Conservation (phyloP, 2,797 vertebrate species). For the Orestias chungarensis region DNA sequence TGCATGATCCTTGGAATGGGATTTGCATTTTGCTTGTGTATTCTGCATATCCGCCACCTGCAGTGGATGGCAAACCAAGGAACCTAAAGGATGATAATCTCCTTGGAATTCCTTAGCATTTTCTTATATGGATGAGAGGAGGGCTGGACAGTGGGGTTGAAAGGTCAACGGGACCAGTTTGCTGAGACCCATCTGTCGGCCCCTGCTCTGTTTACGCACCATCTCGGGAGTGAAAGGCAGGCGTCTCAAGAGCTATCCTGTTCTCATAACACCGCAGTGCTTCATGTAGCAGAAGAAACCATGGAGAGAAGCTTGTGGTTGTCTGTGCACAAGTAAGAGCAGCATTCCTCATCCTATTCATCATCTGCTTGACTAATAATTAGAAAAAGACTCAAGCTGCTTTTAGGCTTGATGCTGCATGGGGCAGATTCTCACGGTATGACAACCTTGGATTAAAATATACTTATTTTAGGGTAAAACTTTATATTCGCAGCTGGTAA, state of each 20-base stretch:
- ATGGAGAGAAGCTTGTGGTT: constrained; percentile 62
- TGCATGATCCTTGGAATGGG: constrained; percentile 54
- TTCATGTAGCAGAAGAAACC: constrained; percentile 65
- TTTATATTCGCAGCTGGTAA: not conserved
- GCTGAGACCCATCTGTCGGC: constrained; percentile 81
- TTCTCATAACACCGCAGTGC: constrained; percentile 73
- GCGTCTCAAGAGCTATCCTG: constrained; percentile 75
- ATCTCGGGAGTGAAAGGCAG: constrained; percentile 78
- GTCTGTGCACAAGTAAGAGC: constrained; percentile 44
- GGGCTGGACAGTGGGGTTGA: constrained; percentile 80
- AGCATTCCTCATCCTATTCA: constrained; percentile 55
- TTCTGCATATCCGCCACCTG: constrained; percentile 54
- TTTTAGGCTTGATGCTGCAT: constrained; percentile 63
- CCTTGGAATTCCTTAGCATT: constrained; percentile 76
- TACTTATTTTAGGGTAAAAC: not conserved
- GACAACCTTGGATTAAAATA: not conserved
- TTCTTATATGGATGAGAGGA: constrained; percentile 69
- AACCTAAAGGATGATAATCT: constrained; percentile 81
- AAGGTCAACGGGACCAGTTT: constrained; percentile 82
- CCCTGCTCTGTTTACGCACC: constrained; percentile 78
- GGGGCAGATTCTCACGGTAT: not conserved
- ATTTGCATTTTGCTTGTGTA: constrained; percentile 38
- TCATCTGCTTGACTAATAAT: constrained; percentile 59
- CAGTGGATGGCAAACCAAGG: constrained; percentile 49
- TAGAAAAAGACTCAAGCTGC: constrained; percentile 63